These are phyloP conservation scores for Cyrtorhinus lividipennis DNA, from an alignment of 1,140 invertebrate species.

Conservation along the genomic window DNA sequence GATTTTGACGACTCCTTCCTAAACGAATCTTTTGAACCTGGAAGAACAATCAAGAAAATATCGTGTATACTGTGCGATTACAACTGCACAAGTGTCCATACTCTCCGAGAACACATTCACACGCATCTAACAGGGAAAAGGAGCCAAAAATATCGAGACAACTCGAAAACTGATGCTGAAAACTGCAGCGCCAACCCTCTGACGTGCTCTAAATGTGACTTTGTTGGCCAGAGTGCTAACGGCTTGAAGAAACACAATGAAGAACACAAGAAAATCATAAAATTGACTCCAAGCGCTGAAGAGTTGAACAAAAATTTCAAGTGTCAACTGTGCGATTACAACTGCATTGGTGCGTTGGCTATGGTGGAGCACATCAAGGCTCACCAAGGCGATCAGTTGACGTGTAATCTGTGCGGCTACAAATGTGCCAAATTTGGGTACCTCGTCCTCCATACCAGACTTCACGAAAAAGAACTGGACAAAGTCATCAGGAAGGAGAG, in stretches of 20 bases:
- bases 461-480: constrained; percentile 5
- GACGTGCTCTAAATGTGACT: neutral
- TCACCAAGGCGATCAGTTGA: constrained; percentile 1
- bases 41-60: neutral
- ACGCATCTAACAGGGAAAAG: neutral
- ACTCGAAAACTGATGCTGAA: neutral
- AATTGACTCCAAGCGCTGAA: neutral
- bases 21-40: neutral
- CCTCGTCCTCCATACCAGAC: neutral
- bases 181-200: neutral
- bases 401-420: constrained; percentile 1
- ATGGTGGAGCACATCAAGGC: neutral
- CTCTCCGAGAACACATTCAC: neutral
- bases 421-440: constrained; percentile 5
- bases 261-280: neutral
- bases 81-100: neutral
- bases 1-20: neutral
- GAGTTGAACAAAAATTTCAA: neutral
- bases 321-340: neutral
- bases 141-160: neutral
- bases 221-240: neutral
- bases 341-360: neutral
- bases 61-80: neutral
- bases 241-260: neutral
- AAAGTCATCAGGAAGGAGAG: neutral